Evolutionary conservation across 2,888 invertebrate species (phyloP), one percentile per base, ranked within the genome.

Genomic region (Cerastis rubricosa): DNA sequence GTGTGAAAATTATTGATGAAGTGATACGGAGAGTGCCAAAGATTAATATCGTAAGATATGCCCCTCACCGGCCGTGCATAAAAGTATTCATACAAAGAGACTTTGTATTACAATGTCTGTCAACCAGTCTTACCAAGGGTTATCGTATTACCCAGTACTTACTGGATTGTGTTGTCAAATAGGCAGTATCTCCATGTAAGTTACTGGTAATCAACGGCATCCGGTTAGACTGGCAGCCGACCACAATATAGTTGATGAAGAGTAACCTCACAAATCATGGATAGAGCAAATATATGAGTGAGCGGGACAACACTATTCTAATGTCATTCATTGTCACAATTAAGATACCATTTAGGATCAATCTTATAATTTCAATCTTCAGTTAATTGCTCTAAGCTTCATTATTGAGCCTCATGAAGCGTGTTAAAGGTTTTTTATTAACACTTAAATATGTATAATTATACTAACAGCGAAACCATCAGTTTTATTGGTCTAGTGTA

Each of bases 1-100:
- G 88, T 87, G 89, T 86, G 84, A 88, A 88, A 84, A 82, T 87
- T 89, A 88, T 86, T 88, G 85, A 88, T 88, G 85, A 67, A 66
- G 73, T 81, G 80, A 81, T 81, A 79, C 22, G 64, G 25, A 66
- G 71, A 66, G 85, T 76, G 83, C 43, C 43, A 45, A 64, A 43
- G 64, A 64, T 64, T 64, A 17, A 25, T 17, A 64, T 43, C 14
- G 8, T 64, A 43, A 64, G 43, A 64, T 63, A 35, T 43, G 64
- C 22, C 63, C 9, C 40, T 12, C 19, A n/a, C n/a, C 6, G 9
- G 4, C 6, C 8, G 43, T 17, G 29, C 4, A 9, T 4, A 29
- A 63, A 63, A 63, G 22, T 63, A 43, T 63, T 40, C 12, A 25
- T 29, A 59, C 7, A 3, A 57, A 35, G 35, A 35, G 35, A 35